Conservation (phyloP, 2,888 invertebrate species). For the Ochropacha duplaris region DNA sequence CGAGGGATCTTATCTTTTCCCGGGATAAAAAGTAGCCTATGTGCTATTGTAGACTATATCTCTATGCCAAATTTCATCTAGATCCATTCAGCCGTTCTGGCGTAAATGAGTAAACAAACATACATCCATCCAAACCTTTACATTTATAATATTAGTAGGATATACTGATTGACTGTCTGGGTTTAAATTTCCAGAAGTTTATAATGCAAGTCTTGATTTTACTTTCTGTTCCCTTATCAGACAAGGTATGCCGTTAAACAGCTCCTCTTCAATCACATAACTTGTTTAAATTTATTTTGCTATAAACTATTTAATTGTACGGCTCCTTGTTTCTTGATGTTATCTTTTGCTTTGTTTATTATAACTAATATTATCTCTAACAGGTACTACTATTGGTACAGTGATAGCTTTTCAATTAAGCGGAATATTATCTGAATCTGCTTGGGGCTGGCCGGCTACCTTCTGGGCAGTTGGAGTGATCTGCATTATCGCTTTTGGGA, state of each 20-base stretch:
- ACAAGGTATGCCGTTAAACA: no score
- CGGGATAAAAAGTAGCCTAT: no score
- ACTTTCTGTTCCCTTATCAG: background rate
- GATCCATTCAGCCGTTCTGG: no score
- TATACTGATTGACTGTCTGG: background rate
- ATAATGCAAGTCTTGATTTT: background rate
- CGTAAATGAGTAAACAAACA: no score
- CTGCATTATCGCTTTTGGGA: conserved; percentile 71
- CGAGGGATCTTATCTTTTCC: no score
- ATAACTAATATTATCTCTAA: conserved; percentile 13
- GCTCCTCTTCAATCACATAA: no score
- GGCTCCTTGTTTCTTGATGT: background rate
- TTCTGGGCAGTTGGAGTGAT: conserved; percentile 84
- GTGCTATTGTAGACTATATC: no score
- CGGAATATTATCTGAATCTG: conserved; percentile 82
- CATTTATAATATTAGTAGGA: no score
- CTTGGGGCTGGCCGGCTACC: conserved; percentile 85
- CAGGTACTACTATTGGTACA: conserved; percentile 86
- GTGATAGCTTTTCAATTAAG: conserved; percentile 84
- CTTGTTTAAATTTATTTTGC: background rate
- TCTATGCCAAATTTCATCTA: no score
- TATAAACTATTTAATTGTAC: background rate
- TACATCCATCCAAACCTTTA: no score
- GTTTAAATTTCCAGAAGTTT: background rate
- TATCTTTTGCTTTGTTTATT: background rate